Conservation (phyloP, 2,888 invertebrate genomes). For the Galerucella nymphaeae region DNA sequence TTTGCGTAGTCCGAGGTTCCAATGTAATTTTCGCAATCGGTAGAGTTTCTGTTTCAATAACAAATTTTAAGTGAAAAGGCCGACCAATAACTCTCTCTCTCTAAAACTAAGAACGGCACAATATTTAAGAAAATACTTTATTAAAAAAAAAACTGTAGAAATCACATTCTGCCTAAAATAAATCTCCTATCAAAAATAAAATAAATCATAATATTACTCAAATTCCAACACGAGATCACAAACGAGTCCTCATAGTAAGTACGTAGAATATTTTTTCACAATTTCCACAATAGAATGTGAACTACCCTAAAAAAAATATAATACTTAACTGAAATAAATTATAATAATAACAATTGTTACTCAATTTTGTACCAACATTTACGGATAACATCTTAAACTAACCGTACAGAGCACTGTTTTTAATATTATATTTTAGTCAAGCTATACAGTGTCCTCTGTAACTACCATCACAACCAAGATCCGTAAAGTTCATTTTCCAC, state of each 20-base stretch:
- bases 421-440: background rate
- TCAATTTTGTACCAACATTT: slow-evolving; percentile 45
- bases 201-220: slow-evolving; percentile 15
- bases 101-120: background rate
- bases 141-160: slow-evolving; percentile 28
- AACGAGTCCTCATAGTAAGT: slow-evolving; percentile 22
- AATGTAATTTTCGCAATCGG: too few relatives aligned
- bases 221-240: slow-evolving; percentile 37
- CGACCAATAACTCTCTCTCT: too few relatives aligned
- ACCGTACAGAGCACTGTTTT: background rate
- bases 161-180: slow-evolving; percentile 32
- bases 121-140: slow-evolving; percentile 28
- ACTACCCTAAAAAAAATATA: slow-evolving; percentile 19
- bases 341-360: slow-evolving; percentile 35
- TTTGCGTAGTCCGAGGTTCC: too few relatives aligned
- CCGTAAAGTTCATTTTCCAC: too few relatives aligned
- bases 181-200: slow-evolving; percentile 23
- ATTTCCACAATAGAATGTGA: slow-evolving; percentile 29
- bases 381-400: slow-evolving; percentile 27
- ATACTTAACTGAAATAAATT: slow-evolving; percentile 42
- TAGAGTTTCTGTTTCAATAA: too few relatives aligned
- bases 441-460: background rate
- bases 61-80: too few relatives aligned
- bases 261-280: slow-evolving; percentile 14
- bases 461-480: background rate